Conservation (phyloP, 2,888 invertebrate species). For the Lycia hirtaria region DNA sequence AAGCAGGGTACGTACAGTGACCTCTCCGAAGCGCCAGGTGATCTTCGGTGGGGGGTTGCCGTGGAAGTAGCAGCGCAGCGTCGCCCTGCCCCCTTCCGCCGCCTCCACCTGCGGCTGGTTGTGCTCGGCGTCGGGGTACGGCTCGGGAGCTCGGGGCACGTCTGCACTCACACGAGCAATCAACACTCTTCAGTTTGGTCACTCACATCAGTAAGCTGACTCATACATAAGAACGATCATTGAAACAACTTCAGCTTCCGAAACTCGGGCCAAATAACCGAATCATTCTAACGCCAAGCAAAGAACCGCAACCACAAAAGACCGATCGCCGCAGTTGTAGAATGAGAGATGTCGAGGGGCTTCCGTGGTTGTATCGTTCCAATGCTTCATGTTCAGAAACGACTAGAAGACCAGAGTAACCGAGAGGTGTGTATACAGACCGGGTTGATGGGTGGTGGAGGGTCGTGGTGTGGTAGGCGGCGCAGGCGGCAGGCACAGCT, state of each 20-base stretch:
- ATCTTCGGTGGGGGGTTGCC: slow-evolving; percentile 92
- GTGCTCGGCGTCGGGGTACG: slow-evolving; percentile 64
- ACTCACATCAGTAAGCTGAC: too few species aligned
- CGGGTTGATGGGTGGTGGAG: slow-evolving; percentile 54
- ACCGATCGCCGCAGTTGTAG: too few species aligned
- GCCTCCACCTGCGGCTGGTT: slow-evolving; percentile 86
- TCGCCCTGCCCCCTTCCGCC: slow-evolving; percentile 90
- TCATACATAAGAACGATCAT: too few species aligned
- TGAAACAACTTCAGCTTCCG: too few species aligned
- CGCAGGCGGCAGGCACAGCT: slow-evolving; percentile 84
- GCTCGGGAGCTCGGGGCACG: slow-evolving; percentile 63
- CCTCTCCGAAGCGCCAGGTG: slow-evolving; percentile 90
- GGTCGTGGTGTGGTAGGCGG: slow-evolving; percentile 41
- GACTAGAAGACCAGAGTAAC: too few species aligned
- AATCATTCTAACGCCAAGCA: too few species aligned
- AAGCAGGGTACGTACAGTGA: slow-evolving; percentile 86
- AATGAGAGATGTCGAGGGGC: too few species aligned
- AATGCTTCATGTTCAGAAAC: too few species aligned
- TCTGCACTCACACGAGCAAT: slow-evolving; percentile 45
- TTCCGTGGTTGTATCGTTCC: too few species aligned
- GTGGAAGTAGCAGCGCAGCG: slow-evolving; percentile 90
- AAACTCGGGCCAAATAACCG: too few species aligned
- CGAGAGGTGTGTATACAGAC: too few species aligned
- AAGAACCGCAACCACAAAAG: too few species aligned
- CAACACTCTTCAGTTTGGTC: background rate